phyloP scores from a whole-genome alignment of 2,888 invertebrate species.

The Spodoptera picta region DNA sequence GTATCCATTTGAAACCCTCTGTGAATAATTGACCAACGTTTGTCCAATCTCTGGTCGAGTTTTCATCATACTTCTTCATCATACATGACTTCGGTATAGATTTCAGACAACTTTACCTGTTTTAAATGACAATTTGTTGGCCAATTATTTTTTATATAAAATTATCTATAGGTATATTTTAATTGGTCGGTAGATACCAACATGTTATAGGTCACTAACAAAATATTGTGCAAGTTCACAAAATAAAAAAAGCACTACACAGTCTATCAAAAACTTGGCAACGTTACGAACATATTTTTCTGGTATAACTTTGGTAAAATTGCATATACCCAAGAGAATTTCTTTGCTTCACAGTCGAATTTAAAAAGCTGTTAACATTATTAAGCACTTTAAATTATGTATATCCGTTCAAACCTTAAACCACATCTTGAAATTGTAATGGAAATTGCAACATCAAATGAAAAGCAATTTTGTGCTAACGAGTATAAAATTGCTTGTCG shows the following conservation, averaged over 20 bases:
- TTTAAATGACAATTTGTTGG: no score
- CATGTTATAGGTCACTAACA: not conserved
- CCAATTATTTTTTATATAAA: no score
- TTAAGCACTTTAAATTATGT: slow-evolving; percentile 8
- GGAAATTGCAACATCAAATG: not conserved
- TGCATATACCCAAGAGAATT: slow-evolving; percentile 9
- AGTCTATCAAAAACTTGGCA: slow-evolving; percentile 45
- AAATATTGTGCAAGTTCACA: not conserved
- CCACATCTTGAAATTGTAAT: slow-evolving; percentile 1
- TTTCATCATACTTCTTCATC: no score
- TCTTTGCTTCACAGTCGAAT: slow-evolving; percentile 11
- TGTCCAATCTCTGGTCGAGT: no score
- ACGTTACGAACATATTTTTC: slow-evolving; percentile 19
- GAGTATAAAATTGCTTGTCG: slow-evolving; percentile 24
- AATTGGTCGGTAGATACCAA: no score
- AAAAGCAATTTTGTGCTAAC: not conserved
- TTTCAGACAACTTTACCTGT: no score
- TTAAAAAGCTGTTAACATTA: slow-evolving; percentile 16
- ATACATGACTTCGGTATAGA: no score
- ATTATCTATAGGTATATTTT: no score
- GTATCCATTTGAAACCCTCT: no score
- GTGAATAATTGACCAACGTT: no score
- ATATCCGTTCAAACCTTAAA: slow-evolving; percentile 9
- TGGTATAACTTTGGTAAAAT: slow-evolving; percentile 22
- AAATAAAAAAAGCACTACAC: slow-evolving; percentile 8